Base-by-base conservation (phyloP, 2,888 invertebrate genomes). In the Aplocera efformata region DNA sequence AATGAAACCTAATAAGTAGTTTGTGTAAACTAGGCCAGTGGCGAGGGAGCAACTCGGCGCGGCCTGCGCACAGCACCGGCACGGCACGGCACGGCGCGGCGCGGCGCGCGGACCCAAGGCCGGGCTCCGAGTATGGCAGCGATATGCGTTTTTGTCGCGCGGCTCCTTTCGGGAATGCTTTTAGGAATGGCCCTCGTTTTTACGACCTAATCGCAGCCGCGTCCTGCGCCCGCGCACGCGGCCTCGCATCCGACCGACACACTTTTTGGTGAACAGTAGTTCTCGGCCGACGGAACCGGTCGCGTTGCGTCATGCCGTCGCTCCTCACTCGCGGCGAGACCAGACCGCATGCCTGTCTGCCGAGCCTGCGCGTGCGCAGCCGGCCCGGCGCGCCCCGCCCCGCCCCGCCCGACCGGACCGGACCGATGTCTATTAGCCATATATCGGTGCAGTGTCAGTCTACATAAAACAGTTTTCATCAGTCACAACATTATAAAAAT, bases 101-200 rank as follows among this genome's bases (percentile, higher is more conserved):
- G 43, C 21, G 52, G 44, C 39, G 13, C 32, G 56, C 48, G 49
- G 57, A 27, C 48, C 35, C 67, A 65, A 63, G 67, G 70, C 60
- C 7, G 27, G 26, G 17, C 24, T 33, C 48, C 58, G 56, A 54
- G 55, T 60, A 58, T 58, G 58, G 58, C 59, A 49, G 53, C 60
- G 62, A 60, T 65, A 65, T 66, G 59, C 53, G 72, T 79, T 80
- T 79, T 80, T 81, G 59, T 58, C 50, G 44, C 54, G 71, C 74
- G 72, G 70, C 62, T 62, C 66, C 70, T 74, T 72, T 75, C 70
- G 70, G 53, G 60, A 63, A 65, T 63, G 69, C 60, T 70, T 75
- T 72, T 67, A 63, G 74, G 78, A 75, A 77, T 77, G 70, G 73
- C 54, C 49, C 49, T 50, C 48, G 65, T 73, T 80, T 78, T 79